These are phyloP conservation scores for Rhinoraja longicauda DNA, from an alignment of 2,797 vertebrate species.

Conservation along the genomic window DNA sequence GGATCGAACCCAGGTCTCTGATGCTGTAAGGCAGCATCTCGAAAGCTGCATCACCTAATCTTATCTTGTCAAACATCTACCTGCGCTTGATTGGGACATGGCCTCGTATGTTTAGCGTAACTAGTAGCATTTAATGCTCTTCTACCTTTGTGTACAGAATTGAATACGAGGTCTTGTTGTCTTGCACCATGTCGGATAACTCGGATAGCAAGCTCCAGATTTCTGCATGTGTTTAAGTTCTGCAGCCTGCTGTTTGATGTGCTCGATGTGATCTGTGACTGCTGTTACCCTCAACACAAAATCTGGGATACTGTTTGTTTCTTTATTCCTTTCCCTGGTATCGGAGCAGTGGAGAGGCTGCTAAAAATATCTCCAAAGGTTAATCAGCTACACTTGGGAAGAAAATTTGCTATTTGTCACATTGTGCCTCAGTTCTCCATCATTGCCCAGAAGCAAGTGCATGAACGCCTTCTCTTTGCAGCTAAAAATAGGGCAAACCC, in stretches of 20 bases:
- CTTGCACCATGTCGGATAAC: not conserved
- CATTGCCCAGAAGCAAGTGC: not conserved
- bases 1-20: too few species aligned
- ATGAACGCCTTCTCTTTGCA: not conserved
- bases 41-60: too few species aligned
- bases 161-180: not conserved
- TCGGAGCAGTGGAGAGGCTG: not conserved
- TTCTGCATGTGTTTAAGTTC: not conserved
- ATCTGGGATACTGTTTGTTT: not conserved
- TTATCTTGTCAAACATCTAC: not conserved
- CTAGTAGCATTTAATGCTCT: not conserved
- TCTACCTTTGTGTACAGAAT: not conserved
- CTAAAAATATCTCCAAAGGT: not conserved
- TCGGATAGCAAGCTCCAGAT: not conserved
- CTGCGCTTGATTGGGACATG: too few species aligned
- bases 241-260: not conserved
- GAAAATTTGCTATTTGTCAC: not conserved
- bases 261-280: not conserved
- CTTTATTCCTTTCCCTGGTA: not conserved
- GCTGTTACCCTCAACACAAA: not conserved
- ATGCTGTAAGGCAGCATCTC: too few species aligned
- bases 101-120: not conserved
- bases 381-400: not conserved
- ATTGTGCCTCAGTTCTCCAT: not conserved
- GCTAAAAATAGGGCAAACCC: conserved; percentile 28